Evolutionary conservation across 2,888 invertebrate genomes (phyloP).

Genomic region (Oxytorus armatus): DNA sequence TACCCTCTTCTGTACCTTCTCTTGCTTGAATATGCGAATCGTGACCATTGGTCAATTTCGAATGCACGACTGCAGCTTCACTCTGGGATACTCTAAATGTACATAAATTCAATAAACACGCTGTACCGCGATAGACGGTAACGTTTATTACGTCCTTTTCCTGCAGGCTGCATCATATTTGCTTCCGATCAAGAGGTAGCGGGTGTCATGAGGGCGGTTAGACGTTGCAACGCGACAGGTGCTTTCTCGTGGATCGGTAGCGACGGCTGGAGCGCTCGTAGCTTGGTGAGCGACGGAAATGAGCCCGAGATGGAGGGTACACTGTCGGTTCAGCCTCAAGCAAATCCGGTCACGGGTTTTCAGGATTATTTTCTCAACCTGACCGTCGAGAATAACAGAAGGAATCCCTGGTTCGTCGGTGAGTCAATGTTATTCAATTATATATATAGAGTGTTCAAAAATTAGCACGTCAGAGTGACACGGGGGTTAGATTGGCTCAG

Average conservation of each 20-base stretch:
- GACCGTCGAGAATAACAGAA: conserved; percentile 93
- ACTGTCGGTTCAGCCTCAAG: conserved; percentile 96
- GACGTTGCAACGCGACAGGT: conserved; percentile 94
- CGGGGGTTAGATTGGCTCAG: too few species aligned
- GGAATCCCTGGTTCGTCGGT: conserved; percentile 99
- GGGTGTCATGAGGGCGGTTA: conserved; percentile 96
- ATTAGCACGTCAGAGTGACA: too few species aligned
- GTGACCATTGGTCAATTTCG: not conserved
- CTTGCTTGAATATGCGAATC: too few species aligned
- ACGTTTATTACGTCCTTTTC: not conserved
- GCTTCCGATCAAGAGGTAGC: conserved; percentile 99
- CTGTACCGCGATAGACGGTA: not conserved
- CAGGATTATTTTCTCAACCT: conserved; percentile 94
- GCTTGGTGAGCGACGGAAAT: conserved; percentile 92
- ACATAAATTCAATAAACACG: not conserved
- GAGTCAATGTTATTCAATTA: conserved; percentile 83
- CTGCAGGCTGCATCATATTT: conserved; percentile 96
- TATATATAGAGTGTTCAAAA: too few species aligned
- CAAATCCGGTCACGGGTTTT: conserved; percentile 94
- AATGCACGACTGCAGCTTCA: not conserved
- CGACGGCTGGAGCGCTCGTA: conserved; percentile 97
- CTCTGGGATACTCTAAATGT: not conserved
- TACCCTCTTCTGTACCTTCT: not conserved
- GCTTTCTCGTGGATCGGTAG: conserved; percentile 98
- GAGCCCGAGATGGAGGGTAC: conserved; percentile 97